These are phyloP conservation scores for Podarcis lilfordi DNA, from an alignment of 2,797 vertebrate species.

Conservation along the genomic window DNA sequence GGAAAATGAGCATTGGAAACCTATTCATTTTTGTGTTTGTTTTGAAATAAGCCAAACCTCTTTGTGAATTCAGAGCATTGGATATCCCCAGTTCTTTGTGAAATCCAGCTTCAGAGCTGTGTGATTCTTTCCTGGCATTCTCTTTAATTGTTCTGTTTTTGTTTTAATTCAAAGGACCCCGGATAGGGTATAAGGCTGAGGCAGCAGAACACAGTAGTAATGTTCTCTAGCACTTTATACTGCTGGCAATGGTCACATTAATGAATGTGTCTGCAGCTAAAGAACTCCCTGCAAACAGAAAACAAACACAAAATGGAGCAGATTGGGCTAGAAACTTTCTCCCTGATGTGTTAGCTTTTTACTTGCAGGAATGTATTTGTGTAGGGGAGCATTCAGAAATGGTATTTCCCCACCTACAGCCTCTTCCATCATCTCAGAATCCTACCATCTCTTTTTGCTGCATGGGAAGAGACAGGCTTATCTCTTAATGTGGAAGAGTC, in stretches of 20 bases:
- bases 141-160: not conserved
- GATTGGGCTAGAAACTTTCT: not conserved
- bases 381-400: not conserved
- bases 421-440: not conserved
- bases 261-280: not conserved
- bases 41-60: not conserved
- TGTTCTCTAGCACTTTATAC: not conserved
- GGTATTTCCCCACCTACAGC: too few species aligned
- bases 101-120: not conserved
- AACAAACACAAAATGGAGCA: not conserved
- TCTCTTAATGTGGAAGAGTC: too few species aligned
- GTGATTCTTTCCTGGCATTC: not conserved
- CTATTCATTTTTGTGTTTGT: not conserved
- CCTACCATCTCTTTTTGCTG: not conserved
- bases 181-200: not conserved
- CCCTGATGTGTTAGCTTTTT: not conserved
- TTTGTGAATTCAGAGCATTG: not conserved
- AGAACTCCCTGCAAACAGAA: not conserved
- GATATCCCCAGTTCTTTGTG: not conserved
- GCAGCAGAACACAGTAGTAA: not conserved
- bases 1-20: not conserved
- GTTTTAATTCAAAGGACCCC: not conserved
- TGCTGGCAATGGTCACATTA: not conserved
- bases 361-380: not conserved
- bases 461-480: not conserved